A percentile compares a stretch with the other conserved stretches of the same genome.
These are phyloP conservation scores for Graptemys geographica DNA, from an alignment of 2,797 vertebrate species.

Conservation along the genomic window DNA sequence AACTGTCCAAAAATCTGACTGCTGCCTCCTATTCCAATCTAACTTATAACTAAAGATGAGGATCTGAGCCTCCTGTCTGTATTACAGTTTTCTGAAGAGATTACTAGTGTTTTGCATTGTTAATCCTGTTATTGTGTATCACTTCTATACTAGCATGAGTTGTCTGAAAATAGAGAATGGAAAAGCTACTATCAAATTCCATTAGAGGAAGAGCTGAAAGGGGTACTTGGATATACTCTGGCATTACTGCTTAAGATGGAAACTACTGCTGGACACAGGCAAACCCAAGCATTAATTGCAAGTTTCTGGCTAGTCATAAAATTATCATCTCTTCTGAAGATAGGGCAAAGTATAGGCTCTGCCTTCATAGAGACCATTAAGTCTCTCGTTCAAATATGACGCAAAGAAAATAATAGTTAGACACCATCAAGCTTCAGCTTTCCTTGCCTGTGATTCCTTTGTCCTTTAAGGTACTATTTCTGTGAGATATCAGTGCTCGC, in stretches of 20 bases:
- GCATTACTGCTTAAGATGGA: not conserved
- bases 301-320: not conserved
- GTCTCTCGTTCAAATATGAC: not conserved
- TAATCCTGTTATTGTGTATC: not conserved
- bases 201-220: not conserved
- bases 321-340: not conserved
- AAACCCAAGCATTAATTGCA: not conserved
- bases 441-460: not conserved
- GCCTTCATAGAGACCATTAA: not conserved
- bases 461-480: not conserved
- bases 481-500: not conserved
- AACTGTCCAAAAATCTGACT: not conserved
- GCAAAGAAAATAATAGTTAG: not conserved
- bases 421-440: not conserved
- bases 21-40: not conserved
- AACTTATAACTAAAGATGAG: not conserved
- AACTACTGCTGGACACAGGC: not conserved
- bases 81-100: not conserved
- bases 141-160: not conserved
- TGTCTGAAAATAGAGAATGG: fast-evolving
- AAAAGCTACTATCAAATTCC: not conserved
- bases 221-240: not conserved
- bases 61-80: not conserved
- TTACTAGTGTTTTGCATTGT: not conserved
- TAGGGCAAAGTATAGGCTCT: fast-evolving